Percentiles rank a stretch among this genome's conserved stretches.
phyloP scores from a whole-genome alignment of 2,113 vertebrate genomes.

The Bettongia penicillata region DNA sequence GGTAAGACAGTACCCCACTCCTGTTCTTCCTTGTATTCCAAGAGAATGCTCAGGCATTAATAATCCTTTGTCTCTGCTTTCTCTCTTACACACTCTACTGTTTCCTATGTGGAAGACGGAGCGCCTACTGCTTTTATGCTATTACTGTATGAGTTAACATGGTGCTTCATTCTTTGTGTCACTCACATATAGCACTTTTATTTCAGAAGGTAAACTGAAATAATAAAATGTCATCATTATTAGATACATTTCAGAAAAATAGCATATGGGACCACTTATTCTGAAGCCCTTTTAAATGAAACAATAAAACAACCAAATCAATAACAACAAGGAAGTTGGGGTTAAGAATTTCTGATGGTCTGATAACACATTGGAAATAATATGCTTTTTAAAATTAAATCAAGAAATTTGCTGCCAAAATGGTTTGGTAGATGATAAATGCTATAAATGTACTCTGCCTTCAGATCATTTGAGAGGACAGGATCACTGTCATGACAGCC shows the following conservation, averaged over 20 bases:
- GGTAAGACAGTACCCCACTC: neutral
- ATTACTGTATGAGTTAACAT: conserved; percentile 9
- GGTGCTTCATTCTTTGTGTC: conserved; percentile 12
- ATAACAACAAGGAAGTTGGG: neutral
- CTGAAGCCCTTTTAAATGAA: neutral
- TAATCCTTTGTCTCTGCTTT: neutral
- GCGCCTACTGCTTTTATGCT: conserved; percentile 1
- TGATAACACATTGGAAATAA: conserved; percentile 27
- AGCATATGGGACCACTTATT: conserved; percentile 16
- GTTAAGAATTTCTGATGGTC: conserved; percentile 51
- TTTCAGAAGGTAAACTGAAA: conserved; percentile 37
- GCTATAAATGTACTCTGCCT: conserved; percentile 36
- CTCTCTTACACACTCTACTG: conserved; percentile 2
- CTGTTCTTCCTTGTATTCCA: neutral
- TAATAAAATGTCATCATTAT: neutral
- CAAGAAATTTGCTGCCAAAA: conserved; percentile 49
- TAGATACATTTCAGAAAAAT: conserved; percentile 20
- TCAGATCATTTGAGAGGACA: conserved; percentile 44
- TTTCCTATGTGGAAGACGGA: neutral
- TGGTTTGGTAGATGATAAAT: conserved; percentile 7
- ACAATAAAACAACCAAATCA: conserved; percentile 43
- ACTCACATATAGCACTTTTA: neutral
- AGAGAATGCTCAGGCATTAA: neutral
- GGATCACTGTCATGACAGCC: neutral
- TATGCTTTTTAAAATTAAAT: conserved; percentile 60